Percentiles rank a stretch among this genome's conserved stretches.
phyloP scores from a whole-genome alignment of 1,140 invertebrate species.

The Leptinotarsa defecta region DNA sequence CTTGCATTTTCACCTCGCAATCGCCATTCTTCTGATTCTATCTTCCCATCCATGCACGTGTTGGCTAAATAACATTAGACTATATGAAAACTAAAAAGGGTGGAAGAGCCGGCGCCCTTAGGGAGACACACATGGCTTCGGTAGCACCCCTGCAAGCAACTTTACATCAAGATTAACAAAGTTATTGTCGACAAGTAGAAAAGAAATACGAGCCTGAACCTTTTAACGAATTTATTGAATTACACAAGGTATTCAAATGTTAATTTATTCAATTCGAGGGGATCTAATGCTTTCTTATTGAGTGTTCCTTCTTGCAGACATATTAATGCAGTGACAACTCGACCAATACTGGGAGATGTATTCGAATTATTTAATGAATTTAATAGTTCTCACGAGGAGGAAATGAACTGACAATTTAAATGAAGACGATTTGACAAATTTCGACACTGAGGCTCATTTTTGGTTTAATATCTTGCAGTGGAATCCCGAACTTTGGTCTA shows the following conservation, averaged over 20 bases:
- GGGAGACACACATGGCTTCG: slow-evolving; percentile 17
- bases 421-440: too few relatives aligned
- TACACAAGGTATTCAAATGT: slow-evolving; percentile 31
- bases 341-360: too few relatives aligned
- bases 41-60: slow-evolving; percentile 11
- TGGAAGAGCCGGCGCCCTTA: slow-evolving; percentile 7
- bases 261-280: slow-evolving; percentile 24
- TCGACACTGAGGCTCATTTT: too few relatives aligned
- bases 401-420: too few relatives aligned
- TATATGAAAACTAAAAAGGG: slow-evolving; percentile 15
- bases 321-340: not conserved
- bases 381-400: too few relatives aligned
- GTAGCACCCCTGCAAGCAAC: slow-evolving; percentile 24
- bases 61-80: slow-evolving; percentile 21
- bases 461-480: too few relatives aligned
- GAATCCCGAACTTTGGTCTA: too few relatives aligned
- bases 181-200: slow-evolving; percentile 26
- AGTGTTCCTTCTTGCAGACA: slow-evolving; percentile 11
- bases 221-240: slow-evolving; percentile 33
- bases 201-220: slow-evolving; percentile 27
- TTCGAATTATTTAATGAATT: too few relatives aligned
- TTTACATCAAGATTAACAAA: slow-evolving; percentile 27
- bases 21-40: not conserved
- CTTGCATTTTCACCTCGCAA: not conserved
- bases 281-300: slow-evolving; percentile 13